Evolutionary conservation across 1,140 invertebrate genomes (phyloP).

Genomic region (Drosophila pallidifrons): DNA sequence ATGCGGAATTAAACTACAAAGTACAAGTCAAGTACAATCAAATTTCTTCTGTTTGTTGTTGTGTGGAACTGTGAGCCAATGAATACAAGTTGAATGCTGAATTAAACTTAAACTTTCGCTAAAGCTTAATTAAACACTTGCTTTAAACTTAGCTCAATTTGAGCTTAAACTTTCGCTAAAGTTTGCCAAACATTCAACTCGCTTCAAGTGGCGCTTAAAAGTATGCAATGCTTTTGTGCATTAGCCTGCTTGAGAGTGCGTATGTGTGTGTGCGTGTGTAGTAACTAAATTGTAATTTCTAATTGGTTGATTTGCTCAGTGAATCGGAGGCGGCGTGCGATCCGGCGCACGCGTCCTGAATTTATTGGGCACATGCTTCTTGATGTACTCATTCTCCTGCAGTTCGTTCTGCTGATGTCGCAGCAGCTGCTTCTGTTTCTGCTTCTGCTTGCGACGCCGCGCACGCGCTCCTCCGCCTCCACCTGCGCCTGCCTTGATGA

Average conservation of each 20-base stretch:
- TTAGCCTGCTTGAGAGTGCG: slow-evolving; percentile 37
- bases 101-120: not conserved
- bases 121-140: not conserved
- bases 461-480: slow-evolving; percentile 21
- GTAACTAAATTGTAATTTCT: slow-evolving; percentile 56
- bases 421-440: slow-evolving; percentile 29
- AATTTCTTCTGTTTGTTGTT: slow-evolving; percentile 2
- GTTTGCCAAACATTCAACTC: not conserved
- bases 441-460: slow-evolving; percentile 43
- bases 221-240: slow-evolving; percentile 53
- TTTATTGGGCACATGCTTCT: slow-evolving; percentile 79
- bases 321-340: slow-evolving; percentile 82
- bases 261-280: slow-evolving; percentile 32
- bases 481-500: slow-evolving; percentile 23
- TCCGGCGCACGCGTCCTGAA: slow-evolving; percentile 73
- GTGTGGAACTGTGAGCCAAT: slow-evolving; percentile 36
- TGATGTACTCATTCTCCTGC: slow-evolving; percentile 71
- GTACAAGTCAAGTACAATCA: slow-evolving; percentile 8
- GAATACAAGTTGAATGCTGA: not conserved
- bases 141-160: not conserved
- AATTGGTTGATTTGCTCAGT: slow-evolving; percentile 49
- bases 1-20: slow-evolving; percentile 36
- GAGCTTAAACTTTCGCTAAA: not conserved
- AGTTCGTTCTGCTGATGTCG: slow-evolving; percentile 44
- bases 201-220: slow-evolving; percentile 43